These are phyloP conservation scores for Crypturellus tataupa DNA, from an alignment of 2,797 vertebrate genomes.

Conservation along the genomic window DNA sequence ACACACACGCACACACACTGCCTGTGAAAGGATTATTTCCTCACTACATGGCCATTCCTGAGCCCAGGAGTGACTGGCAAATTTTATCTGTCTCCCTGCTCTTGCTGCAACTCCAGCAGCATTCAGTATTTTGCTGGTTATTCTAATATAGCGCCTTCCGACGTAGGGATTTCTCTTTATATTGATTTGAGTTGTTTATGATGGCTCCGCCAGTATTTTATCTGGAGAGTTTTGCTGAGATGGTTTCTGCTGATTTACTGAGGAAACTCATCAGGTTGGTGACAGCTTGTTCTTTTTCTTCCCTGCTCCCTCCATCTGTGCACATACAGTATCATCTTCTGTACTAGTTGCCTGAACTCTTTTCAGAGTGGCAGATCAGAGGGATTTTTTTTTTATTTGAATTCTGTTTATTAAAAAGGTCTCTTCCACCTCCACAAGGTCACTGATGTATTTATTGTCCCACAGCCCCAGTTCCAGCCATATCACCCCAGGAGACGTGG, in stretches of 20 bases:
- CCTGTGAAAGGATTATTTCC: conserved; percentile 53
- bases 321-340: conserved; percentile 72
- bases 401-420: conserved; percentile 80
- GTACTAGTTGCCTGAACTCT: conserved; percentile 76
- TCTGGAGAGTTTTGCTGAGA: conserved; percentile 84
- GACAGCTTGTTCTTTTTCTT: conserved; percentile 82
- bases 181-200: conserved; percentile 75
- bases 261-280: conserved; percentile 79
- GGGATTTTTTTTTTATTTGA: conserved; percentile 72
- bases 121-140: conserved; percentile 74
- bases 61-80: conserved; percentile 59
- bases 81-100: conserved; percentile 19
- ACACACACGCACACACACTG: neutral
- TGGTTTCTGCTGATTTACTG: conserved; percentile 84
- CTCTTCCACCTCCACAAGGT: conserved; percentile 77
- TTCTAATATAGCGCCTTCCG: conserved; percentile 78
- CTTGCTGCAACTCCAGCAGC: conserved; percentile 54
- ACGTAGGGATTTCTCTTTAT: conserved; percentile 74
- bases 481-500: neutral
- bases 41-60: conserved; percentile 40
- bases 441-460: conserved; percentile 71
- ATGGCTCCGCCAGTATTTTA: conserved; percentile 84
- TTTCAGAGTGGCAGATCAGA: conserved; percentile 77
- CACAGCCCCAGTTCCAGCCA: neutral
- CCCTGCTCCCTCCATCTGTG: conserved; percentile 28